Evolutionary conservation across 2,113 vertebrate species (phyloP).

Genomic region (Lepus europaeus): DNA sequence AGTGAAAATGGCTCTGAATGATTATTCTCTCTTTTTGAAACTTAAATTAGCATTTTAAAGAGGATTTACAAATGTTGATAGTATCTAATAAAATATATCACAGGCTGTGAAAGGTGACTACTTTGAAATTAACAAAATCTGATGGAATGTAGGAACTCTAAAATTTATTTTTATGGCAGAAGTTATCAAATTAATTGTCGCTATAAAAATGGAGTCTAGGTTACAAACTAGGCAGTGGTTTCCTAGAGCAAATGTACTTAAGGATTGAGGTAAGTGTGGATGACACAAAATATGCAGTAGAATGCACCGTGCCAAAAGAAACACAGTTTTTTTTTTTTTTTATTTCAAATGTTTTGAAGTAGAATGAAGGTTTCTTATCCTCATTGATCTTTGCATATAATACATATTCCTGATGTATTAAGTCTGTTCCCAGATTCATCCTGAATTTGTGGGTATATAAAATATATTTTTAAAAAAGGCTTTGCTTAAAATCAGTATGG

Average conservation of each 20-base stretch:
- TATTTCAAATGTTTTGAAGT: background rate
- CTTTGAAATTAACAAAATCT: slow-evolving; percentile 55
- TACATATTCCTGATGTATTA: background rate
- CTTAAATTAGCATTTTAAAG: slow-evolving; percentile 31
- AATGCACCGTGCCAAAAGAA: background rate
- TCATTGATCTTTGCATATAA: slow-evolving; percentile 3
- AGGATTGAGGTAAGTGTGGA: background rate
- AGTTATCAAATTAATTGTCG: background rate
- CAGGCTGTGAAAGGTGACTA: background rate
- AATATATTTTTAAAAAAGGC: background rate
- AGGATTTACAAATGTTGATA: slow-evolving; percentile 37
- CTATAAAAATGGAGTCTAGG: background rate
- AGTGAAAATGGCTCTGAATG: slow-evolving; percentile 45
- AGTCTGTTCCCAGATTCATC: background rate
- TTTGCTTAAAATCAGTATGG: background rate
- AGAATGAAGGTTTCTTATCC: background rate
- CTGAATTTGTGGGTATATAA: slow-evolving; percentile 22
- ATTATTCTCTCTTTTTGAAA: slow-evolving; percentile 35
- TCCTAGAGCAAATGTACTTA: background rate
- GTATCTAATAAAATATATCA: background rate
- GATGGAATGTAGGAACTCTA: background rate
- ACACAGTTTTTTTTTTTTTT: background rate
- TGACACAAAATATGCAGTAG: background rate
- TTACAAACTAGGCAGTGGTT: background rate
- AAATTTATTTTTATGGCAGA: slow-evolving; percentile 15